A percentile compares a stretch with the other conserved stretches of the same genome.
Conservation (phyloP, 2,797 vertebrate genomes). For the Hoplostethus mediterraneus region DNA sequence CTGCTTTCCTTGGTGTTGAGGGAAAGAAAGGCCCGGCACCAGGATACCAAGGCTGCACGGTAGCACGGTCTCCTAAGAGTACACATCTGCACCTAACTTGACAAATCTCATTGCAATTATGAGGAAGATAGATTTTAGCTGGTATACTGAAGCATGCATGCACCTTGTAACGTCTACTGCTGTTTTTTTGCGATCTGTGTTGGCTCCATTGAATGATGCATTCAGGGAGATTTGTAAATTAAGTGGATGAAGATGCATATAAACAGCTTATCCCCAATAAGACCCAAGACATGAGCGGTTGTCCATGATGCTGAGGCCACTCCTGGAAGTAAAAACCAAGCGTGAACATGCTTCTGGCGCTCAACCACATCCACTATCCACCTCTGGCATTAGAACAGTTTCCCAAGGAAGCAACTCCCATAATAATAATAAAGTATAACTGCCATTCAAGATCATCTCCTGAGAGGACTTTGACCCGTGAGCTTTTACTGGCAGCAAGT, state of each 20-base stretch:
- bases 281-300: slow-evolving; percentile 21
- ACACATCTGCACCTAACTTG: too few species aligned
- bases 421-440: background rate
- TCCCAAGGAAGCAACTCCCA: background rate
- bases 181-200: too few species aligned
- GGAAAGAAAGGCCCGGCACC: too few species aligned
- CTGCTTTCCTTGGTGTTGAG: background rate
- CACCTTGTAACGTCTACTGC: too few species aligned
- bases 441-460: slow-evolving; percentile 26
- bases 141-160: too few species aligned
- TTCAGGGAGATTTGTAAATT: slow-evolving; percentile 22
- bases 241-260: slow-evolving; percentile 47
- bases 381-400: too few species aligned
- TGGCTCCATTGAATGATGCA: background rate
- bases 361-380: too few species aligned
- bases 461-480: slow-evolving; percentile 46
- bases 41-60: too few species aligned
- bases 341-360: background rate
- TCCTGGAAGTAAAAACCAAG: background rate
- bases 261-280: slow-evolving; percentile 47
- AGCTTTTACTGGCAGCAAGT: slow-evolving; percentile 17
- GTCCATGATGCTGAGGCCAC: slow-evolving; percentile 15
- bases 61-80: too few species aligned
- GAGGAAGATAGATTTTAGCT: too few species aligned
- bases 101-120: too few species aligned